Percentiles rank a stretch among this genome's conserved stretches.
Evolutionary conservation across 2,888 invertebrate genomes (phyloP).

Genomic region (Drosophila limbata): DNA sequence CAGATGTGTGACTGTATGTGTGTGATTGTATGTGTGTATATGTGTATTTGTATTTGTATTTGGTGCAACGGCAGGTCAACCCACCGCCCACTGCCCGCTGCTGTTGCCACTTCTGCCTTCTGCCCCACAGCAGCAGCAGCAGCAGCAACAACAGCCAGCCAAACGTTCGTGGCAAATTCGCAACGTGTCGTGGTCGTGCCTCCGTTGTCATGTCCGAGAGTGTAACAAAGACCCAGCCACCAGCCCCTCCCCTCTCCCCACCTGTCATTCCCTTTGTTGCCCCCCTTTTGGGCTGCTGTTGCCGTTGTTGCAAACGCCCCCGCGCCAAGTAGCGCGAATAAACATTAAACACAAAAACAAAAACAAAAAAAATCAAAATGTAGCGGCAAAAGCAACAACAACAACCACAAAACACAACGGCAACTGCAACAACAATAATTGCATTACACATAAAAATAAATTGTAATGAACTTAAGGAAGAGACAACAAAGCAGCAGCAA

Average conservation of each 20-base stretch:
- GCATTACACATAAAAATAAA: slow-evolving; percentile 81
- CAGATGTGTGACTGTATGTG: slow-evolving; percentile 66
- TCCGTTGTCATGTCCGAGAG: slow-evolving; percentile 78
- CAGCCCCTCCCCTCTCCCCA: background rate
- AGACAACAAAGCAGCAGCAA: slow-evolving; percentile 57
- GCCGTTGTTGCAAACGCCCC: slow-evolving; percentile 54
- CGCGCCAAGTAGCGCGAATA: slow-evolving; percentile 72
- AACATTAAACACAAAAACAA: slow-evolving; percentile 65
- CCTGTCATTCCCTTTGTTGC: background rate
- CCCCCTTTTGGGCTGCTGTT: slow-evolving; percentile 9
- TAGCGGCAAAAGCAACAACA: slow-evolving; percentile 46
- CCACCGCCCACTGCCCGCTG: slow-evolving; percentile 64
- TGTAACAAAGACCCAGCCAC: slow-evolving; percentile 71
- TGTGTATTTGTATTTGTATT: slow-evolving; percentile 61
- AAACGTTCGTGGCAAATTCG: slow-evolving; percentile 77
- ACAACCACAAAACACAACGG: slow-evolving; percentile 20
- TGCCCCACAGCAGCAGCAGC: slow-evolving; percentile 39
- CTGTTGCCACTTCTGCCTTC: slow-evolving; percentile 36
- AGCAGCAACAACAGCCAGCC: slow-evolving; percentile 21
- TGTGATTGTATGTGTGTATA: slow-evolving; percentile 43
- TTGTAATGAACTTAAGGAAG: slow-evolving; percentile 76
- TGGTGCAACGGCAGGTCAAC: slow-evolving; percentile 79
- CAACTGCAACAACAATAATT: slow-evolving; percentile 72
- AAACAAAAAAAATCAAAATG: slow-evolving; percentile 31
- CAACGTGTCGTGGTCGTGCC: slow-evolving; percentile 80